Conservation (phyloP, 2,797 vertebrate genomes). For the Hoplostethus mediterraneus region DNA sequence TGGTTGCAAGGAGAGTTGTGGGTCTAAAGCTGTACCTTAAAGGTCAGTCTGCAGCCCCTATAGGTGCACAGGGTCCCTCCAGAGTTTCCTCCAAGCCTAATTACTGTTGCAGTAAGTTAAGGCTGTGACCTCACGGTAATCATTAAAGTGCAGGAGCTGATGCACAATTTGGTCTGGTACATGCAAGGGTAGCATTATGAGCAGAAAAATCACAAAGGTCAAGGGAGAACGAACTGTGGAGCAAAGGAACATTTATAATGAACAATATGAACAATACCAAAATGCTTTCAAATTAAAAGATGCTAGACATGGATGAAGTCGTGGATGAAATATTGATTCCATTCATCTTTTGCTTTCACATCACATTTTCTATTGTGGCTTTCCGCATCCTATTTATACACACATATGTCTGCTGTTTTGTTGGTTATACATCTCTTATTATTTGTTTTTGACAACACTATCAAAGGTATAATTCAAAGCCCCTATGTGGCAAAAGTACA, state of each 20-base stretch:
- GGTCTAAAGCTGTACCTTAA: neutral
- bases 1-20: conserved; percentile 23
- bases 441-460: conserved; percentile 72
- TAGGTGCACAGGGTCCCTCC: conserved; percentile 14
- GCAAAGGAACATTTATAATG: conserved; percentile 47
- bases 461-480: conserved; percentile 74
- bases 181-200: conserved; percentile 59
- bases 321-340: neutral
- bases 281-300: conserved; percentile 31
- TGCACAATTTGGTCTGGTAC: conserved; percentile 45
- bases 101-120: conserved; percentile 65
- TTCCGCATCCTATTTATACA: conserved; percentile 36
- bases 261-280: conserved; percentile 37
- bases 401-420: conserved; percentile 26
- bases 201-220: conserved; percentile 73
- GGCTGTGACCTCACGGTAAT: conserved; percentile 66
- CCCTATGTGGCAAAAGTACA: conserved; percentile 65
- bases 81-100: conserved; percentile 60
- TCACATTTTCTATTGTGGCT: neutral
- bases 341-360: conserved; percentile 7
- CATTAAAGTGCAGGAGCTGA: conserved; percentile 68
- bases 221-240: conserved; percentile 20
- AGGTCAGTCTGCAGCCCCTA: conserved; percentile 3
- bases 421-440: conserved; percentile 65
- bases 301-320: conserved; percentile 4